Conservation (phyloP, 2,888 invertebrate species). For the Axea sp. region DNA sequence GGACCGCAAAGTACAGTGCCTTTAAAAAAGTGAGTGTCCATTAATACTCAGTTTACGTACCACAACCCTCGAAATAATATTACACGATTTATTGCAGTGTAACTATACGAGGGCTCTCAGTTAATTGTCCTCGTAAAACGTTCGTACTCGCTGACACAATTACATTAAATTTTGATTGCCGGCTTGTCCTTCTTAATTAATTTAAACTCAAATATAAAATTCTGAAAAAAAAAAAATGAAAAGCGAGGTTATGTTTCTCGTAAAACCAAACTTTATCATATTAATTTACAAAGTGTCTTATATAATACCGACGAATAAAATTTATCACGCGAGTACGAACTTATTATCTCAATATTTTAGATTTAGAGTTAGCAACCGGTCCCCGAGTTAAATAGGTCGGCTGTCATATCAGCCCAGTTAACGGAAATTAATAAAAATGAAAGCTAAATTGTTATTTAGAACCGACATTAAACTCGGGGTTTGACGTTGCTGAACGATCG, state of each 20-base stretch:
- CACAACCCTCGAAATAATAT: slow-evolving; percentile 33
- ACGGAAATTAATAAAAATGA: not conserved
- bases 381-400: slow-evolving; percentile 74
- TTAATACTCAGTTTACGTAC: slow-evolving; percentile 16
- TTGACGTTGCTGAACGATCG: slow-evolving; percentile 65
- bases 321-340: slow-evolving; percentile 19
- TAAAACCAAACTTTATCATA: too few species aligned
- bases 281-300: too few species aligned
- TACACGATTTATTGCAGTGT: slow-evolving; percentile 51
- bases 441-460: slow-evolving; percentile 68
- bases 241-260: too few species aligned
- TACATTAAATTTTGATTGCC: slow-evolving; percentile 4
- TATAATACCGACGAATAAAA: too few species aligned
- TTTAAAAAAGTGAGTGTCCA: slow-evolving; percentile 95
- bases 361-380: slow-evolving; percentile 63
- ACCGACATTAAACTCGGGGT: slow-evolving; percentile 60
- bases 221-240: too few species aligned
- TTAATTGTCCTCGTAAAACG: slow-evolving; percentile 38
- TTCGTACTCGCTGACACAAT: slow-evolving; percentile 31
- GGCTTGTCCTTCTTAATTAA: slow-evolving; percentile 3
- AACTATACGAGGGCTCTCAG: slow-evolving; percentile 37
- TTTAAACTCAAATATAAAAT: slow-evolving; percentile 3
- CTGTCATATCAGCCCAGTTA: slow-evolving; percentile 67
- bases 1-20: slow-evolving; percentile 94
- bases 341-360: slow-evolving; percentile 26